Conservation (phyloP, 92 coral and sea anemone genomes). For the Montipora capitata region DNA sequence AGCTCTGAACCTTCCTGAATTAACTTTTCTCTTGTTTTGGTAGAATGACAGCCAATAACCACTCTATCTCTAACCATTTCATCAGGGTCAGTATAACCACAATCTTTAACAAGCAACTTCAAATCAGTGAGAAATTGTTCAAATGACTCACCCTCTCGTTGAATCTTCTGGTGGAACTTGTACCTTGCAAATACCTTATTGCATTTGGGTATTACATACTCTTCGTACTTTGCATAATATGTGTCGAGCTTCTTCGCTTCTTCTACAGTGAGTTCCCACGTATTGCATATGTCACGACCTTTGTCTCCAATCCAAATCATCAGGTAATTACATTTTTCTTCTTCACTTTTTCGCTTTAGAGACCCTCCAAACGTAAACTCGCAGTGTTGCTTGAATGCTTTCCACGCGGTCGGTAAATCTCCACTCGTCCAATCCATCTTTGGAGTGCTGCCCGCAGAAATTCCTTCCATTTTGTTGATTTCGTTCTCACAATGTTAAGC, state of each 20-base stretch:
- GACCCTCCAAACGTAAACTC: no score
- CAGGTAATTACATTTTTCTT: no score
- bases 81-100: constrained; percentile 66
- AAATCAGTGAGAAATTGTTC: constrained; percentile 62
- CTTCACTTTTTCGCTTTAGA: no score
- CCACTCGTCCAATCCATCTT: no score
- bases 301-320: no score
- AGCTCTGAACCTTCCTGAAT: no score
- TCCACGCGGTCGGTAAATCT: no score
- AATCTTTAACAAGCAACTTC: constrained; percentile 43
- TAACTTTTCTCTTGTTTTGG: constrained; percentile 5
- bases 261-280: constrained; percentile 4
- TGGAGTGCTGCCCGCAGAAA: no score
- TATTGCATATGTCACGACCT: not conserved
- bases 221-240: constrained; percentile 16
- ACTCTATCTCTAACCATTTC: constrained; percentile 82
- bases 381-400: no score
- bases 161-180: constrained; percentile 55
- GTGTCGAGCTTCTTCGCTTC: constrained; percentile 29
- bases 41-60: constrained; percentile 57
- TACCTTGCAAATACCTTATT: constrained; percentile 27
- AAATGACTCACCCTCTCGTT: constrained; percentile 66
- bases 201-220: constrained; percentile 34
- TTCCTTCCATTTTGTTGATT: no score
- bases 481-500: no score